Percentiles rank a stretch among this genome's conserved stretches.
Evolutionary conservation across 1,140 invertebrate species (phyloP).

Genomic region (Drosophila nikananu): DNA sequence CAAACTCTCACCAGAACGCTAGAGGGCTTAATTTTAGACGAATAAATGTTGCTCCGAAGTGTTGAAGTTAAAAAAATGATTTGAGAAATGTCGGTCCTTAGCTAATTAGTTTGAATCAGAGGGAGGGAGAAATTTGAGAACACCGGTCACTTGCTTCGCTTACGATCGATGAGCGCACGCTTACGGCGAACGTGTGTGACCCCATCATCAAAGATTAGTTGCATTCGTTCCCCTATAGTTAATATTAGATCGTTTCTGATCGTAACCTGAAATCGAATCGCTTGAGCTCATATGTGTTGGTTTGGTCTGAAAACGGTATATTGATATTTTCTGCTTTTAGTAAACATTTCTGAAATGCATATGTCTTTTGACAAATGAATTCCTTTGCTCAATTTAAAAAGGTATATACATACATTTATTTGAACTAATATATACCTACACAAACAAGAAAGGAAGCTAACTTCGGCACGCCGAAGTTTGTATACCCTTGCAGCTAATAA

Average conservation of each 20-base stretch:
- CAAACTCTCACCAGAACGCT: background rate
- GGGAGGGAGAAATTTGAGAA: background rate
- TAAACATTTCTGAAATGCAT: background rate
- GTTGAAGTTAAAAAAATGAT: background rate
- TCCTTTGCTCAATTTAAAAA: too few relatives aligned
- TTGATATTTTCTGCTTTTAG: background rate
- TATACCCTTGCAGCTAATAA: too few relatives aligned
- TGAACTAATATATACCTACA: too few relatives aligned
- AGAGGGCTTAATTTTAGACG: background rate
- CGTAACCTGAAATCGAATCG: background rate
- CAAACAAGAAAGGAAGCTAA: too few relatives aligned
- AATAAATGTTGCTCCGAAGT: background rate
- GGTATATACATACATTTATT: too few relatives aligned
- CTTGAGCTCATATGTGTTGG: background rate
- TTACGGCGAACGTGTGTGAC: too few relatives aligned
- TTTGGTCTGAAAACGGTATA: background rate
- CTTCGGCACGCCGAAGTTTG: too few relatives aligned
- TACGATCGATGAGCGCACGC: background rate
- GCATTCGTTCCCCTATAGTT: background rate
- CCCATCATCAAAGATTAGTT: background rate
- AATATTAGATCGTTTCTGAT: background rate
- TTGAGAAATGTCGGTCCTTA: background rate
- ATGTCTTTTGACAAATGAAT: too few relatives aligned
- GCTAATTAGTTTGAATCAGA: background rate
- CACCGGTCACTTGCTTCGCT: background rate